Conservation (phyloP, 2,888 invertebrate genomes). For the Carcina quercana region DNA sequence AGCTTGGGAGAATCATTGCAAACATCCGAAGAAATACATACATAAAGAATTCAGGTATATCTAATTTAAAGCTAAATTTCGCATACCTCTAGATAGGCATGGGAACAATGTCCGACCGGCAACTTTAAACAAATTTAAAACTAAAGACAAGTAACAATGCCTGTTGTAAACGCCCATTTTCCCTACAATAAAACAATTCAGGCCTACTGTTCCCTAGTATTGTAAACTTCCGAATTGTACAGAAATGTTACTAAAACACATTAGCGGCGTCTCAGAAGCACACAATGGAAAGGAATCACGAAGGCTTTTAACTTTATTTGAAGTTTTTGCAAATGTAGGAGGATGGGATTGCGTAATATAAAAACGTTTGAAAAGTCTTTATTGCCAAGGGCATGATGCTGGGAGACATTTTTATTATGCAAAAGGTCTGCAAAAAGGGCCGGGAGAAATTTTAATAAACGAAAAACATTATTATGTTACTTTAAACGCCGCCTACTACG, state of each 20-base stretch:
- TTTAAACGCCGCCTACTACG: too few species aligned
- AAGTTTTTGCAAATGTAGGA: constrained; percentile 35
- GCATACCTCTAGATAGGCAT: too few species aligned
- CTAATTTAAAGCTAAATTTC: too few species aligned
- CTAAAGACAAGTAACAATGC: constrained; percentile 31
- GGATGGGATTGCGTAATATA: constrained; percentile 45
- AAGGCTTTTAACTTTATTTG: constrained; percentile 22
- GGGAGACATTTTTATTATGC: constrained; percentile 48
- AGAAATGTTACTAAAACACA: constrained; percentile 36
- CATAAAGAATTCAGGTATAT: too few species aligned
- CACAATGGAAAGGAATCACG: constrained; percentile 18
- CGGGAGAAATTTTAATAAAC: constrained; percentile 39
- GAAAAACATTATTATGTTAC: too few species aligned
- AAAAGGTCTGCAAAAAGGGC: constrained; percentile 26
- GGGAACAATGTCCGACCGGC: constrained; percentile 32
- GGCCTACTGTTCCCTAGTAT: constrained; percentile 59
- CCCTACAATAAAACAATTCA: constrained; percentile 57
- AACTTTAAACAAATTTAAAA: constrained; percentile 42
- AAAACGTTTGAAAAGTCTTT: constrained; percentile 25
- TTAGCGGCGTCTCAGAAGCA: constrained; percentile 47
- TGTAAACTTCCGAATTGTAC: constrained; percentile 66
- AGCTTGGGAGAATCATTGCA: too few species aligned
- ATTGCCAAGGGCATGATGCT: constrained; percentile 16
- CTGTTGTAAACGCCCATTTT: constrained; percentile 54
- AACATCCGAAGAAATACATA: too few species aligned